These are phyloP conservation scores for Lasioglossum calceatum DNA, from an alignment of 2,888 invertebrate genomes.

Conservation along the genomic window DNA sequence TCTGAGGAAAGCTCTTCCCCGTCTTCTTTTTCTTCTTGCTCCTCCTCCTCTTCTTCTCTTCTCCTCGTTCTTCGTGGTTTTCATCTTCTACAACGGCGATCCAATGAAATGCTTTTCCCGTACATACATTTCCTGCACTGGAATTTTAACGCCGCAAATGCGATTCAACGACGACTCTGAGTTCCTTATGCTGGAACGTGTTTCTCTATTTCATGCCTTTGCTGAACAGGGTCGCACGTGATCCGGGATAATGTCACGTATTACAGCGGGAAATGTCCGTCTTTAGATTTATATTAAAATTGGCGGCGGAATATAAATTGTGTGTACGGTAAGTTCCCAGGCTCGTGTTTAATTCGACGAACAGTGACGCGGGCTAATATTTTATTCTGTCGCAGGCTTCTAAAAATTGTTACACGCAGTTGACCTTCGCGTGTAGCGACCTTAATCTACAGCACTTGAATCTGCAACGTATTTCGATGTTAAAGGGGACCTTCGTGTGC, in stretches of 20 bases:
- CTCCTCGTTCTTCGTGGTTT: not conserved
- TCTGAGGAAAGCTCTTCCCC: not conserved
- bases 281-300: not conserved
- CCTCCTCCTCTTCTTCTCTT: not conserved
- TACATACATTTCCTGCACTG: not conserved
- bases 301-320: not conserved
- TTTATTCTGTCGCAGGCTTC: not conserved
- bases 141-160: constrained; percentile 12
- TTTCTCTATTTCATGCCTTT: not conserved
- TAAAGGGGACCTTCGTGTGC: not conserved
- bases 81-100: not conserved
- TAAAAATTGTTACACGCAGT: no score
- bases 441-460: not conserved
- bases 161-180: not conserved
- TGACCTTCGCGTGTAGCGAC: no score
- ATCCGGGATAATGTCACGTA: not conserved
- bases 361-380: not conserved
- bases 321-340: not conserved
- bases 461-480: not conserved
- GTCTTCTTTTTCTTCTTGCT: not conserved
- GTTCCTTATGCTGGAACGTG: not conserved
- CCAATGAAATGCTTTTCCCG: not conserved
- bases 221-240: not conserved
- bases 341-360: not conserved
- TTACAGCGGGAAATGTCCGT: not conserved